These are phyloP conservation scores for Oryzias woworae DNA, from an alignment of 2,113 vertebrate genomes.

Conservation along the genomic window DNA sequence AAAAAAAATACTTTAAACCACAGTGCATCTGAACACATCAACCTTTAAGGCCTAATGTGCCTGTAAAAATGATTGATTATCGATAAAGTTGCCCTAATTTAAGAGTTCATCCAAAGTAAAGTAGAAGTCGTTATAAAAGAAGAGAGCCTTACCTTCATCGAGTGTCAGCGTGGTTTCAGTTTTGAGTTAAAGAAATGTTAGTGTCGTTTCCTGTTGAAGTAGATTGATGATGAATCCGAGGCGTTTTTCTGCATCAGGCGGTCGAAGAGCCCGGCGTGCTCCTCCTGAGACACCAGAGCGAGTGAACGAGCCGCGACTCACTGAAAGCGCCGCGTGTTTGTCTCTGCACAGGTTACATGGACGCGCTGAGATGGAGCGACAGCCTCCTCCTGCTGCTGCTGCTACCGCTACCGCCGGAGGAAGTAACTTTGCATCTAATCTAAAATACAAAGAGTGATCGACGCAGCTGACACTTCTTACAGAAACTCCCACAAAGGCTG, in stretches of 20 bases:
- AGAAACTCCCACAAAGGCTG: not conserved
- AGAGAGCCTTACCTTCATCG: constrained; percentile 46
- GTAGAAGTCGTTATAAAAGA: not conserved
- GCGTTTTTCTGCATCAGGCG: constrained; percentile 3
- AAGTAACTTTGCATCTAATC: constrained; percentile 55
- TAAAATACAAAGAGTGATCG: constrained; percentile 33
- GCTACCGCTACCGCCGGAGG: constrained; percentile 12
- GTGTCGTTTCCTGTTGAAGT: constrained; percentile 56
- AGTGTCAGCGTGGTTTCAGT: constrained; percentile 39
- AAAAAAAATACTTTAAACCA: no score
- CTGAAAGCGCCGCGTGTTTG: not conserved
- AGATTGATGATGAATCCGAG: not conserved
- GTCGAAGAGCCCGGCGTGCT: not conserved
- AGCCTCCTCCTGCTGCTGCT: not conserved
- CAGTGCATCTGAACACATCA: no score
- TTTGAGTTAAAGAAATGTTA: constrained; percentile 17
- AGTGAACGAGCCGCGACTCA: not conserved
- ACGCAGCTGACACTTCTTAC: constrained; percentile 60
- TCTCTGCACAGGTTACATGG: not conserved
- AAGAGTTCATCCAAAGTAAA: not conserved
- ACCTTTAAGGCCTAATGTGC: no score
- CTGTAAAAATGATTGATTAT: no score
- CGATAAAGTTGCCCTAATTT: not conserved
- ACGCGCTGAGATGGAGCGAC: not conserved
- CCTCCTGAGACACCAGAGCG: not conserved